Evolutionary conservation across 2,113 vertebrate species (phyloP).

Genomic region (Gymnarchus niloticus): DNA sequence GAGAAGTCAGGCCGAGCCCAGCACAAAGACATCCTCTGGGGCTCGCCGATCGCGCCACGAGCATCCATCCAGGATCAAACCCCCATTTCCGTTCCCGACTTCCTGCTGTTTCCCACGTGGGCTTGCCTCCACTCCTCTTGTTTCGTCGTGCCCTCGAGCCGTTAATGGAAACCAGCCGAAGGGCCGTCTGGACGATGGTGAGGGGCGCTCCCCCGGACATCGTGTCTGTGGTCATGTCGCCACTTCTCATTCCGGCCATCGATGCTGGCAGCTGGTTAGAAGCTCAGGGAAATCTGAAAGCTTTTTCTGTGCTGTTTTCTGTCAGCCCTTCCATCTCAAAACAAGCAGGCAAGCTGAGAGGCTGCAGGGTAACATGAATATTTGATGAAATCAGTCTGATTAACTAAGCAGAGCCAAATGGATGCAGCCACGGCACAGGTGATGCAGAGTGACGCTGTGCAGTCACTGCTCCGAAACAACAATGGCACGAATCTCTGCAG

Average conservation of each 20-base stretch:
- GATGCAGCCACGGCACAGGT: conserved; percentile 42
- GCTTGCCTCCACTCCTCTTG: neutral
- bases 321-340: conserved; percentile 20
- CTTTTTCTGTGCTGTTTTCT: conserved; percentile 29
- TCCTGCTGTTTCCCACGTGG: neutral
- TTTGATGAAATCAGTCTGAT: conserved; percentile 62
- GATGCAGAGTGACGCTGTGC: neutral
- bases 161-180: conserved; percentile 13
- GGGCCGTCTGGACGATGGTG: neutral
- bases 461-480: neutral
- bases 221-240: conserved; percentile 16
- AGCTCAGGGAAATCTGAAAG: conserved; percentile 39
- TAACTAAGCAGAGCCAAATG: conserved; percentile 42
- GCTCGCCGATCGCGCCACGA: neutral
- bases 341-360: conserved; percentile 39
- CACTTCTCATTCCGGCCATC: neutral
- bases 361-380: conserved; percentile 53
- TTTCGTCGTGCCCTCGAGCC: neutral
- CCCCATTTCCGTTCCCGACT: neutral
- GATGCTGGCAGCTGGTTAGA: conserved; percentile 39
- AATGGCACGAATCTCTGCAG: neutral
- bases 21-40: neutral
- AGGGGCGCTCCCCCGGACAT: neutral
- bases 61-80: neutral
- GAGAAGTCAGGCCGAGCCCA: neutral